Evolutionary conservation across 2,888 invertebrate genomes (phyloP).

Genomic region (Sicus ferrugineus): DNA sequence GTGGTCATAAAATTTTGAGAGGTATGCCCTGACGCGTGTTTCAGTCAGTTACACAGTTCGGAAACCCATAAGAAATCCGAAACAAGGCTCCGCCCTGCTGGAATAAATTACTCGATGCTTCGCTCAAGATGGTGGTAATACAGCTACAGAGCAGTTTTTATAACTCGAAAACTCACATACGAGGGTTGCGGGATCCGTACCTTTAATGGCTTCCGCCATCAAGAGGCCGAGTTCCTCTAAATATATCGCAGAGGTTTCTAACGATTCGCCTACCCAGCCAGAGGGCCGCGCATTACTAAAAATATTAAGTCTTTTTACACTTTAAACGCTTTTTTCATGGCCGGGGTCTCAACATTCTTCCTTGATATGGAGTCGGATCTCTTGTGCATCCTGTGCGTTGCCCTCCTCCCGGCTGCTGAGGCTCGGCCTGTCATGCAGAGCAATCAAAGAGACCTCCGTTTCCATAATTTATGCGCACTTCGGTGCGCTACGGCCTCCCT

Average conservation of each 20-base stretch:
- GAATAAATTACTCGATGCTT: slow-evolving; percentile 20
- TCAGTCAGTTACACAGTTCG: no score
- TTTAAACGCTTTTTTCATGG: background rate
- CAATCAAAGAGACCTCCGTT: slow-evolving; percentile 21
- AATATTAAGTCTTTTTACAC: no score
- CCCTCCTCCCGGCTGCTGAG: background rate
- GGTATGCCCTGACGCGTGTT: no score
- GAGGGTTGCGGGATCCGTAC: background rate
- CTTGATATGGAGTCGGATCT: slow-evolving; percentile 2
- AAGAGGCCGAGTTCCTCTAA: background rate
- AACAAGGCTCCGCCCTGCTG: slow-evolving; percentile 16
- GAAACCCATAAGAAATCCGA: no score
- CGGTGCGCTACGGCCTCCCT: background rate
- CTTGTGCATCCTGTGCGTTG: background rate
- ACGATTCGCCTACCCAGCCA: no score
- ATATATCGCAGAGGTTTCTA: no score
- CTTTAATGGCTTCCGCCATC: no score
- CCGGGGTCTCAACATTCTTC: background rate
- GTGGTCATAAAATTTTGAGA: no score
- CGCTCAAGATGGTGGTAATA: slow-evolving; percentile 24
- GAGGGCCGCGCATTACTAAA: no score
- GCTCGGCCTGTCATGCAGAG: background rate
- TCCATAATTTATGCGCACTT: slow-evolving; percentile 33
- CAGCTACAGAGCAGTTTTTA: slow-evolving; percentile 15
- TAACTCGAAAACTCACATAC: background rate